Conservation (phyloP, 2,113 vertebrate species). For the Bufo gargarizans region DNA sequence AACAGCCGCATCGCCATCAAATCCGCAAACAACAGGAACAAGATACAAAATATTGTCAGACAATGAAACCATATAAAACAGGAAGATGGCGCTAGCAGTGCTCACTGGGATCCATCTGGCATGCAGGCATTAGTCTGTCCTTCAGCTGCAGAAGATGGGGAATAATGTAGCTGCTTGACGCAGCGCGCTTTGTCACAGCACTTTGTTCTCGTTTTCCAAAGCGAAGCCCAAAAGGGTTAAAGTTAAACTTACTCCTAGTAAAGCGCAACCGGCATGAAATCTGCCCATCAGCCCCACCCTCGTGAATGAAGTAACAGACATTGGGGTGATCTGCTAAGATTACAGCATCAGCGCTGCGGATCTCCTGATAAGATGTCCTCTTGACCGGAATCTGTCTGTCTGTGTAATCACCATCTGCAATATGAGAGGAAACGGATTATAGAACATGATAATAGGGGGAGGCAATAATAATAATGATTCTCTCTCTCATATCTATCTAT, state of each 20-base stretch:
- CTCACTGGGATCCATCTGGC: constrained; percentile 26
- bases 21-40: neutral
- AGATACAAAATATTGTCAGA: neutral
- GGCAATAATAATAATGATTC: no score
- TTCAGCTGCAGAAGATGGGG: constrained; percentile 62
- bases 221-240: constrained; percentile 76
- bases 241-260: constrained; percentile 74
- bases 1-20: neutral
- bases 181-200: constrained; percentile 32
- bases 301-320: constrained; percentile 71
- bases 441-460: neutral
- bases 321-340: constrained; percentile 62
- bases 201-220: constrained; percentile 73
- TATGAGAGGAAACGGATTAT: neutral
- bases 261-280: constrained; percentile 72
- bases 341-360: constrained; percentile 45
- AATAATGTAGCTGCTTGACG: constrained; percentile 50
- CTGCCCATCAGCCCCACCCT: constrained; percentile 67
- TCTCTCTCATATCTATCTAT: no score
- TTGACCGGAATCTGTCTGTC: constrained; percentile 51
- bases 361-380: constrained; percentile 12
- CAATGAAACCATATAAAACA: neutral
- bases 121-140: constrained; percentile 62
- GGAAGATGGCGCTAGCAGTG: neutral
- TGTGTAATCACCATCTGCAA: constrained; percentile 45